Evolutionary conservation across 2,113 vertebrate species (phyloP).

Genomic region (Puntigrus tetrazona): DNA sequence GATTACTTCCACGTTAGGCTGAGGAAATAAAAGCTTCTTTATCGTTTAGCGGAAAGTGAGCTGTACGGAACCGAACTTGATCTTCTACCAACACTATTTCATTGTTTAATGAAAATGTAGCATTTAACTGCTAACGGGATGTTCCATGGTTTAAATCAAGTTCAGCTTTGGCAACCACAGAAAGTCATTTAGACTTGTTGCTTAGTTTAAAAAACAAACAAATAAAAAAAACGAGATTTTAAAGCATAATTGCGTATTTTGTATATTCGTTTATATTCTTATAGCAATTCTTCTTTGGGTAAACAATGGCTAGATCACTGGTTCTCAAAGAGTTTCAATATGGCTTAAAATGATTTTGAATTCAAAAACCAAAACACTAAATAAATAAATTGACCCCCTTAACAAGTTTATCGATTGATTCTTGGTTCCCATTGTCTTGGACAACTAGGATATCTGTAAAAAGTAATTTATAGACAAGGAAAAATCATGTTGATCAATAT

Average conservation of each 20-base stretch:
- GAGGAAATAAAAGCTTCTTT: conserved; percentile 4
- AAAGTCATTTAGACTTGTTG: neutral
- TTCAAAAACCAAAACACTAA: no score
- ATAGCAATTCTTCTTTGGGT: neutral
- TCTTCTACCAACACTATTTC: neutral
- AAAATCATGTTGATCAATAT: neutral
- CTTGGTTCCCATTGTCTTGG: neutral
- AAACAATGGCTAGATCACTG: neutral
- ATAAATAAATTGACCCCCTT: no score
- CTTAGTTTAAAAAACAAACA: neutral
- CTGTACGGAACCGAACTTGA: neutral
- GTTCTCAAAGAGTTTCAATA: no score
- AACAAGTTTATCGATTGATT: neutral
- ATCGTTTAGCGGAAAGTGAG: conserved; percentile 2
- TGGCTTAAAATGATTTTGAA: no score
- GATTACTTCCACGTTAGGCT: conserved; percentile 16
- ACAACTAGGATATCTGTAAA: neutral
- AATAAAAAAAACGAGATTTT: neutral
- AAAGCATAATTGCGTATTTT: neutral
- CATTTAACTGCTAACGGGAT: neutral
- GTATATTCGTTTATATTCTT: neutral
- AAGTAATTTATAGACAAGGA: no score
- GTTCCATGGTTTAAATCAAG: neutral
- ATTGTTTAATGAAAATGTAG: neutral
- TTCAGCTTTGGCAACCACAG: neutral